Evolutionary conservation across 2,113 vertebrate genomes (phyloP), one percentile per base, ranked within the genome.

Genomic region (Pomatorhinus ruficollis): DNA sequence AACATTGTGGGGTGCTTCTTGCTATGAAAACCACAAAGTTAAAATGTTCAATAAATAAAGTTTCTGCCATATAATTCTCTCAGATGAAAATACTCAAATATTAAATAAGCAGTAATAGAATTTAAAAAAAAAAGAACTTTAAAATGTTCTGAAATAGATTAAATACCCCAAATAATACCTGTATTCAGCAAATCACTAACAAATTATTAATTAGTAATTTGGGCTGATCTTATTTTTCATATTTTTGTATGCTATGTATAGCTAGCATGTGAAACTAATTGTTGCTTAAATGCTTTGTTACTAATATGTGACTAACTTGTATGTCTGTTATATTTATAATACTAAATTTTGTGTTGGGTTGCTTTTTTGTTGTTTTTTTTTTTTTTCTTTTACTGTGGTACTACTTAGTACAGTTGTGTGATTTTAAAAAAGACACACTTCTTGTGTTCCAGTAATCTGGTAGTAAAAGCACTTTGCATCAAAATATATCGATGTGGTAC

Each of bases 241-340:
- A 15, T 68, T 87, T 91, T 94, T 92, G 76, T 89, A 75, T 71
- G 86, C 72, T 92, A 0, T 90, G 12, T 93, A 93, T 91, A 94
- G 72, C 90, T 64, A 42, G 93, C 92, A 74, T 65, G 89, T 95
- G 82, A 93, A 96, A 96, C 88, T 95, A 91, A 86, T 86, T 94
- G 45, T 84, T 96, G 95, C 95, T 68, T 95, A 94, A 97, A 89
- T 85, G 93, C 94, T 96, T 97, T 90, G 84, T 95, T 96, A 95
- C 94, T 98, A 95, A 93, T 86, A 70, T 7, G 56, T 72, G 60
- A 47, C 59, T 92, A 91, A 88, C 17, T 3, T 31, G 2, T 71
- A 53, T 83, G 75, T 75, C 59, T 77, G 64, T 77, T 63, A 23
- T 57, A 79, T 49, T 84, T 80, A 47, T 78, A 81, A 50, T 52